Evolutionary conservation across 2,888 invertebrate species (phyloP), one percentile per base, ranked within the genome.

Genomic region (Metalampra italica): DNA sequence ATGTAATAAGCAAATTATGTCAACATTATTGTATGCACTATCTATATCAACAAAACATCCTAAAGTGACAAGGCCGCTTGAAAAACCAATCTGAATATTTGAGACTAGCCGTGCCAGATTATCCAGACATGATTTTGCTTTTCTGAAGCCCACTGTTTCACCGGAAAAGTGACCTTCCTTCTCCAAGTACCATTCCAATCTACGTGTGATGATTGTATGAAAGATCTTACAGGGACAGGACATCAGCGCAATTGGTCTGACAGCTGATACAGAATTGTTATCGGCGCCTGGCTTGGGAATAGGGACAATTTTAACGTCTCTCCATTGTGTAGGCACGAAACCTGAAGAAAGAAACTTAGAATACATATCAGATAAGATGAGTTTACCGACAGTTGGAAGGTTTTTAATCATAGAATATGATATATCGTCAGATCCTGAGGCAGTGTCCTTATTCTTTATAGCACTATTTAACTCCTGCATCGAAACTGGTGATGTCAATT

Each of bases 111-210:
- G 30, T 7, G 7, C 8, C 30, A 30, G 30, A 30, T 30, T 30
- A 30, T 30, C 30, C 8, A 30, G 30, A 30, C 30, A 30, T 7
- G 30, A 30, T 7, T 8, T 5, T 30, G 30, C 8, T 30, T 30
- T 30, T 30, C 30, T 30, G 8, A 30, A 30, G 8, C 30, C 30
- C 8, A 30, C 8, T 7, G 30, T 30, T 30, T 30, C 30, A 7
- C 8, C 30, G 30, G 30, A 8, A 7, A 30, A 8, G 7, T 7
- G 5, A 30, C 30, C 30, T 7, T 54, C 44, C 8, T 38, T 50
- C 37, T 57, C 53, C 0, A 51, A 14, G 36, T 34, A 54, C 54
- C 49, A 55, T 29, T 59, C 57, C 5, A 59, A 11, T 9, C 53
- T 44, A 43, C 40, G n/a, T 4, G 3, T 9, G 3, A 38, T 9